These are phyloP conservation scores for Sebastiscus albofasciatus DNA, from an alignment of 2,797 vertebrate genomes.

Conservation along the genomic window DNA sequence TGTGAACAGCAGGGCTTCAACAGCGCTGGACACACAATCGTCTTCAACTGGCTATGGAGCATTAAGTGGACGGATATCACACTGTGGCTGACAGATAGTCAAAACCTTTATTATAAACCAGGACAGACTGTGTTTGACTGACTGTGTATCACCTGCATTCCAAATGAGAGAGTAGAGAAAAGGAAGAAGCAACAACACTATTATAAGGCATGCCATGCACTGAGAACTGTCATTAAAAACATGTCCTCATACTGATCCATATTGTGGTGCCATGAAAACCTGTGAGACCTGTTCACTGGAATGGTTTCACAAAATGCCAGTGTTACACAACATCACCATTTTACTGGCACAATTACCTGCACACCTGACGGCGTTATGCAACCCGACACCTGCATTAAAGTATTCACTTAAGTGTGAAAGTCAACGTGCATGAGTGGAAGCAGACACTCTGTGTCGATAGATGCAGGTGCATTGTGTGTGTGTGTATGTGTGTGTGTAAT, in stretches of 20 bases:
- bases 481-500: not conserved
- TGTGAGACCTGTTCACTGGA: slow-evolving; percentile 1
- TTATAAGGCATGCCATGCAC: not conserved
- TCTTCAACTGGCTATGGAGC: not conserved
- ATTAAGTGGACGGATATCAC: not conserved
- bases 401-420: not conserved
- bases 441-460: not conserved
- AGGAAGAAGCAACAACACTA: not conserved
- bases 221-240: not conserved
- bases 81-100: not conserved
- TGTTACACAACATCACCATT: not conserved
- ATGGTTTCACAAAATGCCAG: slow-evolving; percentile 2
- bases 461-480: not conserved
- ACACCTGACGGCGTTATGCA: not conserved
- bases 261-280: not conserved
- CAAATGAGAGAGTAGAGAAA: not conserved
- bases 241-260: not conserved
- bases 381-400: not conserved
- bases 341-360: not conserved
- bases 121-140: not conserved
- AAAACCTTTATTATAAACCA: not conserved
- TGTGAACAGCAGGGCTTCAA: not conserved
- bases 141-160: not conserved
- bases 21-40: not conserved
- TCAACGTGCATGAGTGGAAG: not conserved